Conservation (phyloP, 2,797 vertebrate genomes). For the Prionace glauca region DNA sequence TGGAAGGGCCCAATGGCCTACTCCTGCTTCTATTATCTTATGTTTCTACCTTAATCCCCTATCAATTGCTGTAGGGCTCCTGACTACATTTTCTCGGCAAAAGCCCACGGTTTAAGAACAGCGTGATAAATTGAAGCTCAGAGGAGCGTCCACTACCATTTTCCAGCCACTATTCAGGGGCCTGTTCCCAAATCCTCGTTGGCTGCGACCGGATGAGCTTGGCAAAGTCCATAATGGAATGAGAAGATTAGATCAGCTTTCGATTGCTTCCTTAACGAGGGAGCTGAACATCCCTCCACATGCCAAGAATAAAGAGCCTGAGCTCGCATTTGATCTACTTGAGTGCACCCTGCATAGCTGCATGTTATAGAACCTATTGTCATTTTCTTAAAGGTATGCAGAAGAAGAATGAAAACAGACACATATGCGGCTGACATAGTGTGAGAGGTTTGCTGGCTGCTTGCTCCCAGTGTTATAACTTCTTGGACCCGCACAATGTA, state of each 20-base stretch:
- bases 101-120: background rate
- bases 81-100: background rate
- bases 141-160: background rate
- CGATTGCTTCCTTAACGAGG: slow-evolving; percentile 21
- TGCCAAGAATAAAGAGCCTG: background rate
- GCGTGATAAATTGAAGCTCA: background rate
- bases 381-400: slow-evolving; percentile 34
- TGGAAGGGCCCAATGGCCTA: too few species aligned
- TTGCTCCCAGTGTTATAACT: background rate
- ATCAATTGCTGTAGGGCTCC: background rate
- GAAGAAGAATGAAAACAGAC: slow-evolving; percentile 31
- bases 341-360: slow-evolving; percentile 1
- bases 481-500: slow-evolving; percentile 23
- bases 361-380: background rate
- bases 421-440: slow-evolving; percentile 31
- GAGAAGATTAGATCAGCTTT: slow-evolving; percentile 30
- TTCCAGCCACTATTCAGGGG: background rate
- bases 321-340: background rate
- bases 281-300: background rate
- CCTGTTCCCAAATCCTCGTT: background rate
- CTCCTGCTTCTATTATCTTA: too few species aligned
- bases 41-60: background rate
- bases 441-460: slow-evolving; percentile 11
- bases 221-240: background rate
- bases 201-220: slow-evolving; percentile 18